Conservation (phyloP, 2,113 vertebrate genomes). For the Eonycteris spelaea region DNA sequence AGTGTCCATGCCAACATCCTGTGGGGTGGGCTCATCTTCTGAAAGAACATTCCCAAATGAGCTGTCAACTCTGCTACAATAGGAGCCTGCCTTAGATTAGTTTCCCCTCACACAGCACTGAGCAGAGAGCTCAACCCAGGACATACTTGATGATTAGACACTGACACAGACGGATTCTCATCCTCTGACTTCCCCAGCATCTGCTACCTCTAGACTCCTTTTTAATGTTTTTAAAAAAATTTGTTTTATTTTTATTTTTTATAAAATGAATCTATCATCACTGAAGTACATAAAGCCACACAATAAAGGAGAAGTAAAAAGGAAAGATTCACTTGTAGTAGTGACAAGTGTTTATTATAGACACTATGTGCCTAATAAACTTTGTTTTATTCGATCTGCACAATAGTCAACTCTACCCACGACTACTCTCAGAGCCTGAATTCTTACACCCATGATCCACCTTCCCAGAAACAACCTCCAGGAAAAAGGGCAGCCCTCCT, state of each 20-base stretch:
- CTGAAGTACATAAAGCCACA: neutral
- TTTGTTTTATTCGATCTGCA: neutral
- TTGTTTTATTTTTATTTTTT: neutral
- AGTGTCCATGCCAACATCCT: neutral
- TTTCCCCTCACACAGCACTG: fast-evolving
- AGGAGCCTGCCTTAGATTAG: neutral
- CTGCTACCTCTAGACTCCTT: neutral
- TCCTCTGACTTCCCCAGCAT: neutral
- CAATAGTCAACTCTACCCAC: neutral
- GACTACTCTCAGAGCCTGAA: neutral
- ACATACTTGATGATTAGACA: neutral
- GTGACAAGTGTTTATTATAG: neutral
- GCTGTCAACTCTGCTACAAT: neutral
- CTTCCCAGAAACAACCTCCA: neutral
- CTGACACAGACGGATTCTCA: neutral
- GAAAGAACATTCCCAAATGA: neutral
- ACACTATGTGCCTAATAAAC: neutral
- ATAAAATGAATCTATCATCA: neutral
- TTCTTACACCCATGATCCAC: neutral
- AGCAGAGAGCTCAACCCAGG: neutral
- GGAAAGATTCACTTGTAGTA: neutral
- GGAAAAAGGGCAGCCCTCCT: neutral
- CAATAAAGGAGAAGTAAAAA: neutral
- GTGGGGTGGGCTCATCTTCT: neutral
- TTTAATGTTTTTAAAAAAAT: neutral